Base-by-base conservation (phyloP, 2,797 vertebrate genomes). In the Heterohyrax brucei region DNA sequence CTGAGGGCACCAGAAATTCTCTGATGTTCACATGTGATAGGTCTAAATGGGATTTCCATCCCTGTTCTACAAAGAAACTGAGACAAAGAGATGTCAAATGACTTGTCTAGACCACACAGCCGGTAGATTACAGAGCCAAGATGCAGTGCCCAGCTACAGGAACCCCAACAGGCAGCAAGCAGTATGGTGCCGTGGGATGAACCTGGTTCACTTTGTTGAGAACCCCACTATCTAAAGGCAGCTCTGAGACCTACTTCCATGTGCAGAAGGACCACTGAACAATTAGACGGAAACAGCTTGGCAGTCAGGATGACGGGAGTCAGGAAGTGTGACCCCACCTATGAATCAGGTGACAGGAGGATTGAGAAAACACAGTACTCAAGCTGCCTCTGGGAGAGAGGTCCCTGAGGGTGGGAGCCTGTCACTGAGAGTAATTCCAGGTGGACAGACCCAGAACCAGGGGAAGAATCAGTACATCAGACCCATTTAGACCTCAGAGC, bases 11-110 rank as follows among this genome's bases (percentile, higher is more conserved):
- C 24, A 22, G n/a, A 39, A 59, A 6, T 28, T 48, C 68, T 76
- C 53, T 59, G 48, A 70, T 39, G 72, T 33, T 50, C 16, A 12
- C 8, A 48, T 28, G 8, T 28, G 75, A 30, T 14, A 50, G 13
- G 18, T 78, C 53, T 19, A 78, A 44, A 48, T 78, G 48, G 76
- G 13, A 78, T 78, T 81, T 64, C 73, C 28, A 56, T 21, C 2
- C 30, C 16, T 9, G 79, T 39, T 59, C 77, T 59, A 83, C 70
- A 61, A 93, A 53, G 39, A 95, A 68, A 70, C 56, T 18, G n/a
- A 94, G 61, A 62, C 64, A 26, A 24, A 9, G 33, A 1, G 39
- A 59, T 10, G 66, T 64, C 72, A 95, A 48, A 75, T 6, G 70
- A 66, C 75, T 80, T 56, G 70, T 19, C 73, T 30, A 61, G 61